Evolutionary conservation across 2,113 vertebrate genomes (phyloP), one percentile per base, ranked within the genome.

Genomic region (Hassar affinis): DNA sequence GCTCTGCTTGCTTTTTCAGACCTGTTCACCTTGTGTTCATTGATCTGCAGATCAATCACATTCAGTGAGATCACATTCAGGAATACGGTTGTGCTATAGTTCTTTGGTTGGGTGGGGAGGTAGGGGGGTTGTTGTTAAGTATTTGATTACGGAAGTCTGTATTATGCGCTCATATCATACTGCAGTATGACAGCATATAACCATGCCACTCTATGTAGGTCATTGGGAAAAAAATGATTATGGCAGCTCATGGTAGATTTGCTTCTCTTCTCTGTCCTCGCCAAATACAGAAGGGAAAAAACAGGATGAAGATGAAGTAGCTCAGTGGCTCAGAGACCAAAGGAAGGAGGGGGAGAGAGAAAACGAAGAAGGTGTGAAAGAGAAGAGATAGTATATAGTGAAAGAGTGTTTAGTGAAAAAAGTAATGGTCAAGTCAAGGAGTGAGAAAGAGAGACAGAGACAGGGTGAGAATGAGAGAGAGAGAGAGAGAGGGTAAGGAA

Each of bases 181-280:
- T 74, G 86, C 89, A 90, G 87, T 87, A 90, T 92, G 89, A 88
- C 88, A 83, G 79, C 77, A 69, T 76, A 86, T 88, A 90, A 86
- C 90, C 88, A 85, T 89, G 85, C 54, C 62, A 47, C 56, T 33
- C 71, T 57, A 93, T 93, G 85, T 93, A 90, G 92, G 93, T 93
- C 92, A 92, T 86, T 75, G 79, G 79, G 56, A 77, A 51, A 85
- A 89, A 82, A 54, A 47, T 38, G 89, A 76, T 89, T 52, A 59
- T 71, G 84, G 78, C 72, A 79, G 85, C 90, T 78, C 89, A 87
- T 89, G 88, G 88, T 89, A 84, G 87, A 91, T 83, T 82, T 27
- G 68, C 2, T 8, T 42, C 22, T 25, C 20, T 80, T 68, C 68
- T 56, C 38, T 62, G 42, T 74, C 42, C 42, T 61, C 20, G 10